Conservation (phyloP, 2,797 vertebrate species). For the Anguilla obscura region DNA sequence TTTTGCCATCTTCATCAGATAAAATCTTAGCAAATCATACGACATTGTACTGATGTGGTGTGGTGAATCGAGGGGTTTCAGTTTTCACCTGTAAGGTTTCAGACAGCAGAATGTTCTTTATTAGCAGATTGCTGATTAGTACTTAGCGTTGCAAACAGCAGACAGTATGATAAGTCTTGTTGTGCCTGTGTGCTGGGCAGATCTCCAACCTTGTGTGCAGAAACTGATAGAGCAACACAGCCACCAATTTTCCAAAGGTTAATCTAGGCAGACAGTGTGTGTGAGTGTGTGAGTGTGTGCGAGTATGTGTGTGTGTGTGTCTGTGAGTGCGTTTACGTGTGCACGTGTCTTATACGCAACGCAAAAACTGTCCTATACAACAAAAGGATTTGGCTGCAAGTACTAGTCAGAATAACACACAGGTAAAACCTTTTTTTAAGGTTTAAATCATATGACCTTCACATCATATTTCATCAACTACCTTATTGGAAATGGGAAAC, state of each 20-base stretch:
- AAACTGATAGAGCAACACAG: background rate
- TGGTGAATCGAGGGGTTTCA: background rate
- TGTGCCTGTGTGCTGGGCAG: background rate
- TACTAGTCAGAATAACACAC: background rate
- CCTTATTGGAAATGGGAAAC: background rate
- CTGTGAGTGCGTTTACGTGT: no score
- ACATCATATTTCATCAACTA: background rate
- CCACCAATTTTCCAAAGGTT: background rate
- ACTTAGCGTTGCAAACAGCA: background rate
- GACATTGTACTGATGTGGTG: background rate
- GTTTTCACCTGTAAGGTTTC: background rate
- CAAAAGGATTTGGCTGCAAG: background rate
- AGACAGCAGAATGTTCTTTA: background rate
- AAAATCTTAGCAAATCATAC: background rate
- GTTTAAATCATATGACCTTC: no score
- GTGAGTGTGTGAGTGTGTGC: background rate
- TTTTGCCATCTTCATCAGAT: background rate
- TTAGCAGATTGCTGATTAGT: background rate
- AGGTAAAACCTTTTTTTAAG: no score
- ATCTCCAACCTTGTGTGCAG: background rate
- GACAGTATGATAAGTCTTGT: background rate
- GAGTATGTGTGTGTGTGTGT: background rate
- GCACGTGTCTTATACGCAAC: no score
- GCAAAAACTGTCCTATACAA: background rate
- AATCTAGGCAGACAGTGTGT: background rate